Base-by-base conservation (phyloP, 2,113 vertebrate genomes). In the Aegithalos caudatus region DNA sequence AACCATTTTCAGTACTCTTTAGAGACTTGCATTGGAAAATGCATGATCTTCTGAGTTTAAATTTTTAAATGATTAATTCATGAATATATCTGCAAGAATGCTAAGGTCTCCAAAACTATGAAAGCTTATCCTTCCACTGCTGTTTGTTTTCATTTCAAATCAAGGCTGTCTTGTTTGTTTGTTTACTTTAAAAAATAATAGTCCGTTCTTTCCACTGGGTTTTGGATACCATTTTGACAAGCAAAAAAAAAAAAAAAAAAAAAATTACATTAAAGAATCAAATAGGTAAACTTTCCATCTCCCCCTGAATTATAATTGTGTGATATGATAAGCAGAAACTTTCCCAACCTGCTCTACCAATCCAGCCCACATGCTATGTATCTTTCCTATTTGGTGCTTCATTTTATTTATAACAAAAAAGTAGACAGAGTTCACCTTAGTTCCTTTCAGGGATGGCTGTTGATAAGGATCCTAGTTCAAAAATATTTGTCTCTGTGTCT, bases 31-130 rank as follows among this genome's bases (percentile, higher is more conserved):
- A 85, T 94, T 95, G 89, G 94, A 97, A 95, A 97, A 91, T 50
- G 50, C 84, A 81, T 70, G 93, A 96, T 97, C 97, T 96, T 98
- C 94, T 93, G 74, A 86, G 69, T 92, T 97, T 94, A 96, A 97
- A 78, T 62, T 95, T 96, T 97, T 97, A 95, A 94, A 97, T 98
- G 97, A 98, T 98, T 98, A 98, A 98, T 98, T 98, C 97, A 98
- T 98, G 96, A 98, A 95, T 82, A 71, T 92, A 95, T 96, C 92
- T 81, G 29, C 86, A 95, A 96, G 89, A 97, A 97, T 95, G 92
- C 94, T 86, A 95, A 97, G 91, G 72, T 95, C 88, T 97, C 81
- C 79, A 95, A 94, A 95, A 97, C 97, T 97, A 97, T 95, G 96
- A 98, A 98, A 97, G 77, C 53, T 74, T 90, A 62, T 90, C 33